Conservation (phyloP, 1,140 invertebrate genomes). For the Sminthurinus signatus region DNA sequence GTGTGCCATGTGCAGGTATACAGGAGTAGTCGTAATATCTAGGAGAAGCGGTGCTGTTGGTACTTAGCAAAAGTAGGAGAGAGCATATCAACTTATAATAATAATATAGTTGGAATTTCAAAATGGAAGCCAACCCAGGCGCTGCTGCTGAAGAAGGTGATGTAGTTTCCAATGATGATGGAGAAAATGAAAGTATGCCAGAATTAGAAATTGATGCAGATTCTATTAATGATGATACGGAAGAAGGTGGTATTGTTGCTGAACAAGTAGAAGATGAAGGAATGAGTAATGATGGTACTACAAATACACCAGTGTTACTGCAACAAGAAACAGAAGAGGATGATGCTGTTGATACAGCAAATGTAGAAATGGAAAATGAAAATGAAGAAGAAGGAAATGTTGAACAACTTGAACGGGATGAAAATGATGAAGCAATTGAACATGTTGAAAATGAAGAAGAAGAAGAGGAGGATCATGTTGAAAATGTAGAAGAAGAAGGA, state of each 20-base stretch:
- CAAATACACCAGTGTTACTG: neutral
- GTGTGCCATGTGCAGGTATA: too few relatives aligned
- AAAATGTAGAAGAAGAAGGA: slow-evolving; percentile 15
- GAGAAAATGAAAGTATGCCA: neutral
- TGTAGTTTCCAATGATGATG: neutral
- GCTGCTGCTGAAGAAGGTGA: neutral
- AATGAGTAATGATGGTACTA: neutral
- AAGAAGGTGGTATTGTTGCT: neutral
- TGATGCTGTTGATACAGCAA: neutral
- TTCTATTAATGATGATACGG: neutral
- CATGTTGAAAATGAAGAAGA: slow-evolving; percentile 6
- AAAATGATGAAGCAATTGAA: neutral
- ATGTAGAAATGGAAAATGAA: neutral
- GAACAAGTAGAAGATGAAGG: neutral
- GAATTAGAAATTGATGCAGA: neutral
- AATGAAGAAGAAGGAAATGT: neutral
- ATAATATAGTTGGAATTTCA: too few relatives aligned
- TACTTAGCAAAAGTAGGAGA: too few relatives aligned
- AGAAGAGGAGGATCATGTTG: neutral
- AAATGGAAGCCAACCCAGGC: neutral
- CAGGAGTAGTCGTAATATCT: too few relatives aligned
- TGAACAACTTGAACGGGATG: neutral
- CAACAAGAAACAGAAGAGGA: neutral
- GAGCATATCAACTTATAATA: too few relatives aligned
- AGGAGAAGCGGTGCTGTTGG: too few relatives aligned